Conservation (phyloP, 2,888 invertebrate genomes). For the Drosophila phalerata region DNA sequence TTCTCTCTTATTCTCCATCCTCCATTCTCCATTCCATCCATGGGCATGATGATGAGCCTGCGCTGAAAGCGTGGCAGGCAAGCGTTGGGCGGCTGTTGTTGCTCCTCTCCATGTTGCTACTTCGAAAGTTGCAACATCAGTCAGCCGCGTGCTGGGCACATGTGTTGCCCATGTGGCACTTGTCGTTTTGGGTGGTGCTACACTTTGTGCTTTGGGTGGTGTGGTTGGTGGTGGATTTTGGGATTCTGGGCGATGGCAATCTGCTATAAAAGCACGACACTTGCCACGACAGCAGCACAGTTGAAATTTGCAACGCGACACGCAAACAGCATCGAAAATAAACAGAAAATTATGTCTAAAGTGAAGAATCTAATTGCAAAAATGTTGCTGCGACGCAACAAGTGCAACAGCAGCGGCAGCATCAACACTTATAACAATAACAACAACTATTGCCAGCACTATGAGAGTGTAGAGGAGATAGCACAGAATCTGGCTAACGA, state of each 20-base stretch:
- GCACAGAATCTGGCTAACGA: constrained; percentile 84
- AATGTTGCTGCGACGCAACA: constrained; percentile 67
- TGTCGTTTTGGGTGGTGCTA: constrained; percentile 60
- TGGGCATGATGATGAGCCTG: constrained; percentile 33
- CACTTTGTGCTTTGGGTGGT: constrained; percentile 36
- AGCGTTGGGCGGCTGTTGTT: constrained; percentile 64
- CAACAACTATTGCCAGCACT: constrained; percentile 33
- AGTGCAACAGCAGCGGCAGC: constrained; percentile 32
- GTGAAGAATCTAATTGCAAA: constrained; percentile 69
- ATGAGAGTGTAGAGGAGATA: constrained; percentile 77
- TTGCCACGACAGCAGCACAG: constrained; percentile 61
- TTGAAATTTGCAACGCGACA: constrained; percentile 57
- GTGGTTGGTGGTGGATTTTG: constrained; percentile 45
- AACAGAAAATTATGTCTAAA: constrained; percentile 56
- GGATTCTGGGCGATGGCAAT: constrained; percentile 6
- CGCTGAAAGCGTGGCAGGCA: constrained; percentile 76
- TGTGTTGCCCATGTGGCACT: constrained; percentile 75
- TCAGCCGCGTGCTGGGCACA: constrained; percentile 68
- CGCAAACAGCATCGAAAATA: constrained; percentile 30
- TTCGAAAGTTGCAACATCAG: constrained; percentile 51
- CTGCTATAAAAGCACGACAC: constrained; percentile 69
- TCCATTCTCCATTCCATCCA: neutral
- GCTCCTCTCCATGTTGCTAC: constrained; percentile 24
- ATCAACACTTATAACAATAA: constrained; percentile 22
- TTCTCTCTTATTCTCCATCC: too few relatives aligned